A percentile compares a stretch with the other conserved stretches of the same genome.
Evolutionary conservation across 1,140 invertebrate species (phyloP).

Genomic region (Drosophila parvula): DNA sequence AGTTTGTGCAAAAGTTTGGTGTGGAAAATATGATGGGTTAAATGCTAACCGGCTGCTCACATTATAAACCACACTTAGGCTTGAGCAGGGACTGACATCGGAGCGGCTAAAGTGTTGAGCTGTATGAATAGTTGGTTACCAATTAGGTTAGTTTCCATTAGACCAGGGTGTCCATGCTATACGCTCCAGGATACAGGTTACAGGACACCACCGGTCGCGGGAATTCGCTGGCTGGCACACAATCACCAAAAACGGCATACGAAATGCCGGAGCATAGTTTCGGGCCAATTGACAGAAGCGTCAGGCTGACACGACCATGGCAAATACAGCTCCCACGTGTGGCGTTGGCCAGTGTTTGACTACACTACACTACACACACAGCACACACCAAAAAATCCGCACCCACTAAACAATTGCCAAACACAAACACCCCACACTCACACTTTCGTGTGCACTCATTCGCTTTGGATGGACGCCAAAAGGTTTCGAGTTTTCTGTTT

Average conservation of each 20-base stretch:
- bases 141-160: constrained; percentile 22
- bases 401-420: constrained; percentile 45
- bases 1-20: constrained; percentile 33
- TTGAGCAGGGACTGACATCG: neutral
- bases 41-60: constrained; percentile 5
- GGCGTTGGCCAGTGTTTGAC: constrained; percentile 19
- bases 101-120: constrained; percentile 2
- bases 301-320: constrained; percentile 41
- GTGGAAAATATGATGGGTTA: constrained; percentile 15
- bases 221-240: constrained; percentile 2
- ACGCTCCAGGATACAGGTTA: neutral
- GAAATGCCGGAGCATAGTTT: constrained; percentile 55
- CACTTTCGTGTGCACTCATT: constrained; percentile 9
- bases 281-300: constrained; percentile 54
- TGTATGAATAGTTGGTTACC: constrained; percentile 25
- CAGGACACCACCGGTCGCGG: neutral
- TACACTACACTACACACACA: constrained; percentile 5
- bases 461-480: constrained; percentile 49
- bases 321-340: constrained; percentile 45
- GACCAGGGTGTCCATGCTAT: constrained; percentile 2
- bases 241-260: constrained; percentile 64
- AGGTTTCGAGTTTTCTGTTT: constrained; percentile 45
- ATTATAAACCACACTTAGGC: constrained; percentile 10
- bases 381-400: constrained; percentile 8
- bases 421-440: constrained; percentile 20